Percentiles rank a stretch among this genome's conserved stretches.
Conservation (phyloP, 2,113 vertebrate species). For the Apaloderma vittatum region DNA sequence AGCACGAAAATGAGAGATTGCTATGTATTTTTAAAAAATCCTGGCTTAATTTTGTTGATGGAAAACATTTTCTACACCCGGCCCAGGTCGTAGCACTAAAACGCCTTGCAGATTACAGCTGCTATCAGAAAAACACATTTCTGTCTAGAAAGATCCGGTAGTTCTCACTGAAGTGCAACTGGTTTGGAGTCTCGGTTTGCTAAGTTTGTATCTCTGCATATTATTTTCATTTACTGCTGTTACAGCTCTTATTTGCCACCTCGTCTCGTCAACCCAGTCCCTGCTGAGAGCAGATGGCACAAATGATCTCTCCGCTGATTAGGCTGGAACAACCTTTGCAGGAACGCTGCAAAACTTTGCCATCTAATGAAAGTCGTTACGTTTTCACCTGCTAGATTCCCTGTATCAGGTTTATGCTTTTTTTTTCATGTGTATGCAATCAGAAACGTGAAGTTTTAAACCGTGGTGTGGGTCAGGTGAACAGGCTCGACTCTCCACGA, state of each 20-base stretch:
- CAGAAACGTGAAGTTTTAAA: background rate
- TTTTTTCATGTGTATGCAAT: background rate
- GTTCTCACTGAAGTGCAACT: constrained; percentile 44
- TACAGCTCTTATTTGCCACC: constrained; percentile 38
- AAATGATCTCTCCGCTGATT: background rate
- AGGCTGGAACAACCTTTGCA: constrained; percentile 6
- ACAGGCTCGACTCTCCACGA: background rate
- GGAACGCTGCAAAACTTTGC: background rate
- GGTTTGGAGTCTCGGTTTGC: constrained; percentile 25
- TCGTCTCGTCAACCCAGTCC: background rate
- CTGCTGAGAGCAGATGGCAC: constrained; percentile 49
- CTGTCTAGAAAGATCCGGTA: background rate
- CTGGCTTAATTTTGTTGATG: background rate
- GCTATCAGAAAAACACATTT: background rate
- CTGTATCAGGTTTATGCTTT: background rate
- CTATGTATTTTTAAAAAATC: background rate
- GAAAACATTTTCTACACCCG: background rate
- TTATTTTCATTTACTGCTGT: constrained; percentile 61
- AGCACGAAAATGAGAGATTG: background rate
- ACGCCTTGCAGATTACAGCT: constrained; percentile 6
- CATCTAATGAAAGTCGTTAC: background rate
- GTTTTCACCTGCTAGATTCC: background rate
- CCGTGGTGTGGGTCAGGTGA: background rate
- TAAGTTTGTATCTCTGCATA: constrained; percentile 9
- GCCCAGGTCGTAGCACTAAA: background rate